phyloP scores from a whole-genome alignment of 2,888 invertebrate genomes.

The Pimpla rufipes region DNA sequence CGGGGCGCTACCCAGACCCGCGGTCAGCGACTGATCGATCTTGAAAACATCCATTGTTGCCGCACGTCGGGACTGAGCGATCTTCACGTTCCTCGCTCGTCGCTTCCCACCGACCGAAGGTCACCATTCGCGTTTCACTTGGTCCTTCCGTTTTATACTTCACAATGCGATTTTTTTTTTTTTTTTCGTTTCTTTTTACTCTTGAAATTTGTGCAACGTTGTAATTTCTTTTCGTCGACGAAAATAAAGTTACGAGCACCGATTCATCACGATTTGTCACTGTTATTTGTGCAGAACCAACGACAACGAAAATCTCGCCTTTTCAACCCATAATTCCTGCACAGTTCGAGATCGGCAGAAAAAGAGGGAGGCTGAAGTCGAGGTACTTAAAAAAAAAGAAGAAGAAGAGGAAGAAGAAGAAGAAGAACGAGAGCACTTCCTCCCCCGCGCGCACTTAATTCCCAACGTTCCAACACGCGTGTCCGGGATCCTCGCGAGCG shows the following conservation, averaged over 20 bases:
- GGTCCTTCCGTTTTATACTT: background rate
- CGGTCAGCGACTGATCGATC: slow-evolving; percentile 89
- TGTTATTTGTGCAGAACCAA: background rate
- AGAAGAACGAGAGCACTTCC: slow-evolving; percentile 12
- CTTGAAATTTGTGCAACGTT: background rate
- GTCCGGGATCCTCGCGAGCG: slow-evolving; percentile 24
- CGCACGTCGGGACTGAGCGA: no score
- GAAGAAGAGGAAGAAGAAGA: slow-evolving; percentile 9
- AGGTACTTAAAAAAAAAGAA: slow-evolving; percentile 19
- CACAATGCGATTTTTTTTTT: slow-evolving; percentile 13
- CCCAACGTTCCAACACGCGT: slow-evolving; percentile 17
- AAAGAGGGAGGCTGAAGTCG: slow-evolving; percentile 4
- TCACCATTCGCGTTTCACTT: slow-evolving; percentile 76
- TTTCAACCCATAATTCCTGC: slow-evolving; percentile 57
- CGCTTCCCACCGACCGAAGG: slow-evolving; percentile 62
- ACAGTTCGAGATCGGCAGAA: background rate
- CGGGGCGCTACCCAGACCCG: slow-evolving; percentile 88
- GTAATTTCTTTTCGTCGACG: background rate
- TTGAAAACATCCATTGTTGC: slow-evolving; percentile 91
- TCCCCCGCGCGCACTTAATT: slow-evolving; percentile 36
- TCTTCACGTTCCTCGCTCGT: slow-evolving; percentile 46
- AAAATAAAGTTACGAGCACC: slow-evolving; percentile 1
- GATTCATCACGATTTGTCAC: slow-evolving; percentile 5
- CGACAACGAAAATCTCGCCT: background rate
- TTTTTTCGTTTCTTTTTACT: background rate